These are phyloP conservation scores for Ennomos quercinarius DNA, from an alignment of 2,888 invertebrate species.

Conservation along the genomic window DNA sequence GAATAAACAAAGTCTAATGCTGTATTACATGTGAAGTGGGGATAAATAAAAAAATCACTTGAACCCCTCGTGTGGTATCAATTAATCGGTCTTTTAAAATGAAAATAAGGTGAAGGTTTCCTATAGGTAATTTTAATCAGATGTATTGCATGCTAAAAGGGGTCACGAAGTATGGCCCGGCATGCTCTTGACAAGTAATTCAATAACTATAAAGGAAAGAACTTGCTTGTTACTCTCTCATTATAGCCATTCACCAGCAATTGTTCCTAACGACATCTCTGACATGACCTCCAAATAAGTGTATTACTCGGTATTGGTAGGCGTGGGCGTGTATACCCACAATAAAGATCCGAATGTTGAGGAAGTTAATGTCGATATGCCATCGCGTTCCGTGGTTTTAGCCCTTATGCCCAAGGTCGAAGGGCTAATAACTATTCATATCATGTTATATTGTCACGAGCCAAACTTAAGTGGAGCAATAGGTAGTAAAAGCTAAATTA, in stretches of 20 bases:
- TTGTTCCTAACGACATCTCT: constrained; percentile 34
- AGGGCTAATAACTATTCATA: constrained; percentile 9
- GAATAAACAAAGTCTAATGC: too few relatives aligned
- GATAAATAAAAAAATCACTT: too few relatives aligned
- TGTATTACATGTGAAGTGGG: too few relatives aligned
- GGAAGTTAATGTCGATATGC: constrained; percentile 54
- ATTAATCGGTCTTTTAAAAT: too few relatives aligned
- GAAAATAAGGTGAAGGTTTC: too few relatives aligned
- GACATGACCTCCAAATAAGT: constrained; percentile 35
- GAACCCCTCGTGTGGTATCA: too few relatives aligned
- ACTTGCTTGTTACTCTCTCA: not conserved
- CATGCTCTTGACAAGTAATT: too few relatives aligned
- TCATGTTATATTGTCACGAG: constrained; percentile 6
- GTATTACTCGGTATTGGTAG: constrained; percentile 10
- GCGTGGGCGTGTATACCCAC: constrained; percentile 32
- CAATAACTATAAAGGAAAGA: too few relatives aligned
- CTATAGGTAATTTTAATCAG: too few relatives aligned
- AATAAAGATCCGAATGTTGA: constrained; percentile 38
- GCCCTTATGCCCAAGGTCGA: constrained; percentile 55
- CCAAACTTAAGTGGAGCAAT: not conserved
- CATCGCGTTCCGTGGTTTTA: constrained; percentile 49
- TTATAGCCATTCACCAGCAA: constrained; percentile 13
- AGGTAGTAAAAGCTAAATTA: not conserved
- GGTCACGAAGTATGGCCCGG: too few relatives aligned
- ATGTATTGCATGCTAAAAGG: too few relatives aligned